These are phyloP conservation scores for Lampropteryx suffumata DNA, from an alignment of 2,888 invertebrate genomes.

Conservation along the genomic window DNA sequence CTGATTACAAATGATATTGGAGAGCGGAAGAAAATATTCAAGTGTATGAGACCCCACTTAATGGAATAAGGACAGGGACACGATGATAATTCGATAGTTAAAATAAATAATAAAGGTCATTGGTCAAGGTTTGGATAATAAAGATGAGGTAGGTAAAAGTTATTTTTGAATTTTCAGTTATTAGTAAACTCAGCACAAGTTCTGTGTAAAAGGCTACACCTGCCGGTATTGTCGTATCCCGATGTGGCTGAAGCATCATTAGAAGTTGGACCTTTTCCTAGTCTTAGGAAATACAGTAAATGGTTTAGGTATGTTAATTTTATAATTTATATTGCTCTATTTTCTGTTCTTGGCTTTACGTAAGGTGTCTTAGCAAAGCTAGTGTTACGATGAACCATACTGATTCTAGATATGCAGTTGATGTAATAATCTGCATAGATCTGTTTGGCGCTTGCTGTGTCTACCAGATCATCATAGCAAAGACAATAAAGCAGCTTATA, in stretches of 20 bases:
- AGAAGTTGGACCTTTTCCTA: constrained; percentile 63
- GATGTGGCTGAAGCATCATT: constrained; percentile 69
- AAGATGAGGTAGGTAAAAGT: too few species aligned
- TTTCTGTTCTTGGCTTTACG: too few species aligned
- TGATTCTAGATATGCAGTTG: constrained; percentile 53
- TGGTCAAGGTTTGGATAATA: too few species aligned
- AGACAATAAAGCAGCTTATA: constrained; percentile 63
- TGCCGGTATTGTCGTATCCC: constrained; percentile 69
- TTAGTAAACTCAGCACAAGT: constrained; percentile 65
- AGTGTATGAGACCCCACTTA: too few species aligned
- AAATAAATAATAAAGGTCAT: too few species aligned
- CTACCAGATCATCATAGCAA: constrained; percentile 73
- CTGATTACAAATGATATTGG: too few species aligned
- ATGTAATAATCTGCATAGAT: constrained; percentile 65
- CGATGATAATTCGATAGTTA: too few species aligned
- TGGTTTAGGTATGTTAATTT: constrained; percentile 57
- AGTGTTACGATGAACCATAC: not conserved
- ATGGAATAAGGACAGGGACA: too few species aligned
- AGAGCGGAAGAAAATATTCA: too few species aligned
- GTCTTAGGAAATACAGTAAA: constrained; percentile 63
- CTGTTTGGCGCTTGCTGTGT: constrained; percentile 74
- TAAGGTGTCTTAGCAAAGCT: too few species aligned
- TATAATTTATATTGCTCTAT: too few species aligned
- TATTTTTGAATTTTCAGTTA: constrained; percentile 17
- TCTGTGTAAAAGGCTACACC: constrained; percentile 61